Base-by-base conservation (phyloP, 2,888 invertebrate species). In the Nomada fabriciana region DNA sequence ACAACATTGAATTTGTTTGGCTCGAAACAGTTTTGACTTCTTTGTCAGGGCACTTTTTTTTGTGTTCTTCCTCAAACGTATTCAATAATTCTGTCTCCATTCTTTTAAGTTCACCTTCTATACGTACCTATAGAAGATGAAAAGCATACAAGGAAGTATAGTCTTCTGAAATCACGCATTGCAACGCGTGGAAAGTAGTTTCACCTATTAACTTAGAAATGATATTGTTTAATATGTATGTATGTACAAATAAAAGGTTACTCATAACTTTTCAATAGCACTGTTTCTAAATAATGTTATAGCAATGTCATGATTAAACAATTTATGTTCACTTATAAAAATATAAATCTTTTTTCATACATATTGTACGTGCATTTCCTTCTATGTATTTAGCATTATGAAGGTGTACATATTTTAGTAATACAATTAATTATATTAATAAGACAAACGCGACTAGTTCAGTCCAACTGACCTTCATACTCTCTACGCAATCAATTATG, bases 401-500 rank as follows among this genome's bases (percentile, higher is more conserved):
- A 29, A 29, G 5, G 13, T 15, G 47, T 2, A 47, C 47, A 47
- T 47, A 47, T 15, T 13, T 47, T 13, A 47, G 36, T 36, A 36
- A 36, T 36, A 0, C 36, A 36, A 36, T 36, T 36, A 36, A 36
- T 36, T 36, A 36, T 36, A 7, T 36, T 47, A 47, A 47, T 47
- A 13, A 15, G 15, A 47, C 15, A 47, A 2, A 25, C 13, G 2
- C 15, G 15, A 47, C 2, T 47, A 13, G 15, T 47, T 47, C 1
- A 15, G 13, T 47, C 15, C 47, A 47, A 47, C 47, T 15, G 15
- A 93, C 93, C 86, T 92, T 93, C 11, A 93, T 90, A 2, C 91
- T 90, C 5, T 90, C 85, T 0, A 95, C 94, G 91, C 94, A 95
- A 0, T 94, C 92, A 82, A 95, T 94, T 53, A 95, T 94, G 89